Percentiles rank a stretch among this genome's conserved stretches.
Evolutionary conservation across 2,888 invertebrate species (phyloP).

Genomic region (Meloe dianella): DNA sequence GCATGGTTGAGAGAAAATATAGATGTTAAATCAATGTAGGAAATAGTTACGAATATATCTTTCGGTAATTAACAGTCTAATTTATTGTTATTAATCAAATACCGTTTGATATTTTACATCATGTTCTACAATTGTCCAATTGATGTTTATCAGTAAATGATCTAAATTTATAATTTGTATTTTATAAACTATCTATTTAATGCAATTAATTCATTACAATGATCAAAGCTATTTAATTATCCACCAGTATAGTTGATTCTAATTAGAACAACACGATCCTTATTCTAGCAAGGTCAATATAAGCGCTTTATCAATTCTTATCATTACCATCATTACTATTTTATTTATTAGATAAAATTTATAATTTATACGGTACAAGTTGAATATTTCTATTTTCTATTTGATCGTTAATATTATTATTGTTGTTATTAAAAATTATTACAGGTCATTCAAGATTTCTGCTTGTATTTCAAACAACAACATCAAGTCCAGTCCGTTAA

Average conservation of each 20-base stretch:
- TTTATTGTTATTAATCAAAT: background rate
- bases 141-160: constrained; percentile 22
- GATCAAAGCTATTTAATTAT: constrained; percentile 1
- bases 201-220: constrained; percentile 23
- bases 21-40: background rate
- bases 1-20: background rate
- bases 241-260: background rate
- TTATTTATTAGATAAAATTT: background rate
- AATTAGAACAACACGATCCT: background rate
- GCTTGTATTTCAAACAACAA: background rate
- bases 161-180: constrained; percentile 26
- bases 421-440: background rate
- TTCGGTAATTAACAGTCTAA: background rate
- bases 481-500: background rate
- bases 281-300: background rate
- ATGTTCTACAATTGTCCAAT: constrained; percentile 26
- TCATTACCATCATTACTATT: background rate
- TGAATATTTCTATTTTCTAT: background rate
- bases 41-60: background rate
- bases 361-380: background rate
- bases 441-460: background rate
- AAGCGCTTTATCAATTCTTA: background rate
- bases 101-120: background rate
- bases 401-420: background rate
- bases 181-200: constrained; percentile 26